These are phyloP conservation scores for Notiomystis cincta DNA, from an alignment of 2,113 vertebrate genomes.

Conservation along the genomic window DNA sequence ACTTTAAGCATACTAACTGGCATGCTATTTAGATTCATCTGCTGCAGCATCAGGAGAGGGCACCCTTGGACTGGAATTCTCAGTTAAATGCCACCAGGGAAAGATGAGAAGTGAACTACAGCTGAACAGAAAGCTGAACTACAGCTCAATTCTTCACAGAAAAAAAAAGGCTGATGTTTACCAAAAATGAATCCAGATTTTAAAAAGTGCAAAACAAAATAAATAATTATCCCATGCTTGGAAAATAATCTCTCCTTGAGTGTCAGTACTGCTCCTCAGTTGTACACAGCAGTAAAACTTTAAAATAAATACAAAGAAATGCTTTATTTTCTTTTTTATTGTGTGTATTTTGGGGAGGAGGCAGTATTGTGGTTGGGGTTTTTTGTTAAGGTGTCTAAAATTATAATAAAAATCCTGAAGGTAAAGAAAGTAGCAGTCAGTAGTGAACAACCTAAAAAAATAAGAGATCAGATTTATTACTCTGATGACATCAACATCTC, in stretches of 20 bases:
- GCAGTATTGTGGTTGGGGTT: not conserved
- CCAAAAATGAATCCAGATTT: not conserved
- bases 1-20: not conserved
- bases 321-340: not conserved
- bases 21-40: not conserved
- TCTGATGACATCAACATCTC: not conserved
- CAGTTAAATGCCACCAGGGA: not conserved
- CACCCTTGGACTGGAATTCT: not conserved
- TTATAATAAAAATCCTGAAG: not conserved
- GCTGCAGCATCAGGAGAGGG: constrained; percentile 46
- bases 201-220: not conserved
- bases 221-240: not conserved
- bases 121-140: no score
- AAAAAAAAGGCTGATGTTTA: not conserved
- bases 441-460: not conserved
- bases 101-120: not conserved
- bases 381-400: not conserved
- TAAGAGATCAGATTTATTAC: not conserved
- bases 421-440: not conserved
- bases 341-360: not conserved
- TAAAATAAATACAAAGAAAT: not conserved
- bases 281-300: not conserved
- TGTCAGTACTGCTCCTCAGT: not conserved
- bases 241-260: not conserved
- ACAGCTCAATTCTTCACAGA: not conserved